Evolutionary conservation across 2,797 vertebrate species (phyloP).

Genomic region (Falco naumanni): DNA sequence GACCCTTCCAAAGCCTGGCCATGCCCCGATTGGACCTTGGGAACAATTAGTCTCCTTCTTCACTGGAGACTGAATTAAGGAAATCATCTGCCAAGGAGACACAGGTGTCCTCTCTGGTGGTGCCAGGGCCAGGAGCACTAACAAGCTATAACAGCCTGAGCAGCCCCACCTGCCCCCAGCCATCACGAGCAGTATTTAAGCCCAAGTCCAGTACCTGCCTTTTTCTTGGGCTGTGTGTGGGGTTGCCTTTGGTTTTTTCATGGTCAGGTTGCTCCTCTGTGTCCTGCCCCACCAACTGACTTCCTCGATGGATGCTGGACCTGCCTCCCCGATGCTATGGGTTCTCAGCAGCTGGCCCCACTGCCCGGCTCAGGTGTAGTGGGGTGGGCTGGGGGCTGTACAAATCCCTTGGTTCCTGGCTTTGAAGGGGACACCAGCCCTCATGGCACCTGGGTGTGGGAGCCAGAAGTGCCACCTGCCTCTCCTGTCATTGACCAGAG

Average conservation of each 20-base stretch:
- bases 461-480: background rate
- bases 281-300: rapidly evolving
- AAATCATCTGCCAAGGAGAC: rapidly evolving
- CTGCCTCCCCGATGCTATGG: background rate
- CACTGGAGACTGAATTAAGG: too few species aligned
- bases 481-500: rapidly evolving
- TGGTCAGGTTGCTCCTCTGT: rapidly evolving
- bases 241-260: rapidly evolving
- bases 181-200: background rate
- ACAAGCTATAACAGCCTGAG: rapidly evolving
- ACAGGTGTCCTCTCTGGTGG: rapidly evolving
- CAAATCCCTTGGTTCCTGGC: background rate
- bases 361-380: background rate
- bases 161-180: background rate
- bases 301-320: background rate
- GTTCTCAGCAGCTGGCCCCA: rapidly evolving
- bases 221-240: rapidly evolving
- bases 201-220: rapidly evolving
- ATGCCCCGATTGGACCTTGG: rapidly evolving
- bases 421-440: background rate
- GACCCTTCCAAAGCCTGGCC: background rate
- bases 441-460: rapidly evolving
- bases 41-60: background rate
- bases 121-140: background rate
- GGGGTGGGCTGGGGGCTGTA: background rate